Evolutionary conservation across 2,113 vertebrate species (phyloP).

Genomic region (Hystrix cristata): DNA sequence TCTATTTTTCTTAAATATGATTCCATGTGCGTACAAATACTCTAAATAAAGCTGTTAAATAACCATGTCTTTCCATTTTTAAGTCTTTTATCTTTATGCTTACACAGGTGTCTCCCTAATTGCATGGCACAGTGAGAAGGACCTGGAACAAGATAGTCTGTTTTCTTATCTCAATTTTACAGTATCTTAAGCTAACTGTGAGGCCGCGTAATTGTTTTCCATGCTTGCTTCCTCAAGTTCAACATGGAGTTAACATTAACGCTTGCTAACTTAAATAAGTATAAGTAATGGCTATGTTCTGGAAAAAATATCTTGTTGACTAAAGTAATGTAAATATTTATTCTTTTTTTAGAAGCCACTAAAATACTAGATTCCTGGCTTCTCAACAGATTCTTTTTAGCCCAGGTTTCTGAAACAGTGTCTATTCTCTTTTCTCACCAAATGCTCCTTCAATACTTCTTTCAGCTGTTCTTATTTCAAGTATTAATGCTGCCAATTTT

Average conservation of each 20-base stretch:
- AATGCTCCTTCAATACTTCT: slow-evolving; percentile 66
- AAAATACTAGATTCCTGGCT: slow-evolving; percentile 48
- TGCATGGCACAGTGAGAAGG: background rate
- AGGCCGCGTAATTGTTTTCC: background rate
- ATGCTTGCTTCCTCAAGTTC: background rate
- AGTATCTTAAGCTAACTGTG: background rate
- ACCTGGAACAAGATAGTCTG: background rate
- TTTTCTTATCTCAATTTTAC: background rate
- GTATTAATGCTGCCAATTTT: slow-evolving; percentile 69
- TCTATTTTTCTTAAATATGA: background rate
- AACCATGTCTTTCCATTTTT: background rate
- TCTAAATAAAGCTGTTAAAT: background rate
- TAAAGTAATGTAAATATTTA: slow-evolving; percentile 31
- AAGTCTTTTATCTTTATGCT: background rate
- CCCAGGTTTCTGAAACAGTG: slow-evolving; percentile 13
- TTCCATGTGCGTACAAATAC: background rate
- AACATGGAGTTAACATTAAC: background rate
- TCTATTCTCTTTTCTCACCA: slow-evolving; percentile 65
- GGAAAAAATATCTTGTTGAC: slow-evolving; percentile 39
- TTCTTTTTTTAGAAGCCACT: slow-evolving; percentile 60
- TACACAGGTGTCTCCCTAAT: background rate
- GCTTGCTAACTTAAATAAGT: slow-evolving; percentile 21
- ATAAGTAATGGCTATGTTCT: background rate
- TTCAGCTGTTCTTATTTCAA: slow-evolving; percentile 67
- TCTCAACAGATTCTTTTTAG: slow-evolving; percentile 34